Evolutionary conservation across 2,888 invertebrate species (phyloP).

Genomic region (Thalpophila matura): DNA sequence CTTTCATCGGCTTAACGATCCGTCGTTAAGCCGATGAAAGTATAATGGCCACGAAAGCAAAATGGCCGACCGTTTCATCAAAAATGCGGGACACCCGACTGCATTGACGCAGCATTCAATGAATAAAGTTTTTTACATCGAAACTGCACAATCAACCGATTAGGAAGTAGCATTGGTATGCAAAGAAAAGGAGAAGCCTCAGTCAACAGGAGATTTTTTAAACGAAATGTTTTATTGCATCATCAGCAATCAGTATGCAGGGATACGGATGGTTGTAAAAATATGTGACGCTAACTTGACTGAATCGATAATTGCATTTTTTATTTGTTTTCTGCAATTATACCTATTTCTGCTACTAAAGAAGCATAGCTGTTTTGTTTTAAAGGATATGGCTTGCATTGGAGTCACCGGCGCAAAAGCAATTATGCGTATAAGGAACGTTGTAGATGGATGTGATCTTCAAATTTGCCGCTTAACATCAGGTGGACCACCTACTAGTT

Average conservation of each 20-base stretch:
- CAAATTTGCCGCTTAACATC: no score
- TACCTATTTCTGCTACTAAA: neutral
- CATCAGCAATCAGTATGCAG: slow-evolving; percentile 38
- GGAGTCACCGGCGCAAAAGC: no score
- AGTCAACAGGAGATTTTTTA: slow-evolving; percentile 33
- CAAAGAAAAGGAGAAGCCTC: slow-evolving; percentile 25
- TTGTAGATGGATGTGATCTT: no score
- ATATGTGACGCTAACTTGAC: slow-evolving; percentile 2
- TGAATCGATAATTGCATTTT: slow-evolving; percentile 16
- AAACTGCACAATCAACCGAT: slow-evolving; percentile 33
- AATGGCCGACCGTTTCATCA: slow-evolving; percentile 40
- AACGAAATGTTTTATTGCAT: slow-evolving; percentile 10
- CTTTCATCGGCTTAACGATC: slow-evolving; percentile 49
- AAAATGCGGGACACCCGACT: slow-evolving; percentile 44
- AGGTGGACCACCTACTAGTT: no score
- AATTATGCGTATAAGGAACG: no score
- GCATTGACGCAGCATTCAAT: slow-evolving; percentile 40
- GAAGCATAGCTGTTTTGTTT: neutral
- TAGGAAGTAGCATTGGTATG: slow-evolving; percentile 46
- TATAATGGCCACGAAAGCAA: slow-evolving; percentile 38
- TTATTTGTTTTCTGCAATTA: neutral
- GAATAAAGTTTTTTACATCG: slow-evolving; percentile 42
- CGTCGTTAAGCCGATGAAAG: no score
- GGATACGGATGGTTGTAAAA: slow-evolving; percentile 44
- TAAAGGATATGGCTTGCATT: no score